These are phyloP conservation scores for Salvator merianae DNA, from an alignment of 2,113 vertebrate species.

Conservation along the genomic window DNA sequence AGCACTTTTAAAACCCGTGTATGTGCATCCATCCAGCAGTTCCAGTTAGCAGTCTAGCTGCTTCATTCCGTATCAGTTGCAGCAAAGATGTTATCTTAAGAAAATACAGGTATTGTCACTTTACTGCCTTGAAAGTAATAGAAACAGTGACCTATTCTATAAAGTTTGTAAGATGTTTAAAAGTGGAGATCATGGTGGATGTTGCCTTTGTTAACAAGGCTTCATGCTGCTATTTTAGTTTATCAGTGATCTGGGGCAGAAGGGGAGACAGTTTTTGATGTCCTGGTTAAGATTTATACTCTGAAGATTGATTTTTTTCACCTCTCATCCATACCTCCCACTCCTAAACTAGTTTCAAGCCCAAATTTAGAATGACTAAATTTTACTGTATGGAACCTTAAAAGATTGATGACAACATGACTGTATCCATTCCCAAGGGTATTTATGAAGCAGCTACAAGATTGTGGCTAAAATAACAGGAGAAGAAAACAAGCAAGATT, in stretches of 20 bases:
- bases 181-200: background rate
- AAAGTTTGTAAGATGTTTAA: background rate
- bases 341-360: background rate
- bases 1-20: no score
- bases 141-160: no score
- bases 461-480: constrained; percentile 14
- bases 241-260: background rate
- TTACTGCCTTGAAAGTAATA: no score
- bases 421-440: background rate
- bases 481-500: constrained; percentile 24
- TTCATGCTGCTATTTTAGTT: background rate
- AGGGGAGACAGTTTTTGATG: background rate
- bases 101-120: no score
- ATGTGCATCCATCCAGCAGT: no score
- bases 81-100: no score
- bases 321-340: background rate
- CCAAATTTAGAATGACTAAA: background rate
- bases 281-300: background rate
- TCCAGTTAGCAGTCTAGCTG: no score
- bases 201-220: background rate
- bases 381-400: background rate
- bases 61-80: no score
- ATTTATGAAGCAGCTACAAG: constrained; percentile 2
- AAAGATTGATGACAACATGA: background rate
- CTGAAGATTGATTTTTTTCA: background rate